Evolutionary conservation across 2,888 invertebrate species (phyloP).

Genomic region (Morpho deidamia): DNA sequence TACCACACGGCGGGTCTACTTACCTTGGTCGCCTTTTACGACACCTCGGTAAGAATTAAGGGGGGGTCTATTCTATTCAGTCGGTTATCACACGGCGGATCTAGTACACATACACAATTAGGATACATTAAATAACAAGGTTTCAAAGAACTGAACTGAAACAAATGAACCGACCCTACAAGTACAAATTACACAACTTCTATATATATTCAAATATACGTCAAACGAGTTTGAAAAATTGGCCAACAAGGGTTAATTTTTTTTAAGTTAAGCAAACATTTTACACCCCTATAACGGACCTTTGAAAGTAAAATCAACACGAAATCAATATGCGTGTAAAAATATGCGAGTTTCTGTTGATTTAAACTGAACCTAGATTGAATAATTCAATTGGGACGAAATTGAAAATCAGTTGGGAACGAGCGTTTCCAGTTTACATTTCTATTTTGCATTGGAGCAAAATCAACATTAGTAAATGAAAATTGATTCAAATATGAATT

Average conservation of each 20-base stretch:
- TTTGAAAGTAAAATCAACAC: conserved; percentile 7
- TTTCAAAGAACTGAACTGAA: no score
- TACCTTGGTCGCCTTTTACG: no score
- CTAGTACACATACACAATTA: no score
- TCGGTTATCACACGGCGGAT: no score
- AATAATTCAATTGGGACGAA: conserved; percentile 19
- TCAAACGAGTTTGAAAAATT: not conserved
- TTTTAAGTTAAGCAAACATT: not conserved
- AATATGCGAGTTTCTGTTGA: conserved; percentile 6
- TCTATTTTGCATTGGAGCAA: conserved; percentile 3
- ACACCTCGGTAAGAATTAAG: no score
- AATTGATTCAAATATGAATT: not conserved
- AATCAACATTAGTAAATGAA: conserved; percentile 2
- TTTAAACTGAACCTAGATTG: conserved; percentile 20
- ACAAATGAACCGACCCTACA: no score
- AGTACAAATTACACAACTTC: no score
- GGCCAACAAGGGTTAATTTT: not conserved
- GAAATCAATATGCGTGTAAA: conserved; percentile 2
- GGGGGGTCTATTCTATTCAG: no score
- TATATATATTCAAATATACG: not conserved
- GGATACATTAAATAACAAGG: no score
- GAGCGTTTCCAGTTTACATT: not conserved
- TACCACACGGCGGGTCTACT: no score
- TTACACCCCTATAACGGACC: not conserved
- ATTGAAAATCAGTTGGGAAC: conserved; percentile 12